Base-by-base conservation (phyloP, 2,888 invertebrate species). In the Polyommatus icarus region DNA sequence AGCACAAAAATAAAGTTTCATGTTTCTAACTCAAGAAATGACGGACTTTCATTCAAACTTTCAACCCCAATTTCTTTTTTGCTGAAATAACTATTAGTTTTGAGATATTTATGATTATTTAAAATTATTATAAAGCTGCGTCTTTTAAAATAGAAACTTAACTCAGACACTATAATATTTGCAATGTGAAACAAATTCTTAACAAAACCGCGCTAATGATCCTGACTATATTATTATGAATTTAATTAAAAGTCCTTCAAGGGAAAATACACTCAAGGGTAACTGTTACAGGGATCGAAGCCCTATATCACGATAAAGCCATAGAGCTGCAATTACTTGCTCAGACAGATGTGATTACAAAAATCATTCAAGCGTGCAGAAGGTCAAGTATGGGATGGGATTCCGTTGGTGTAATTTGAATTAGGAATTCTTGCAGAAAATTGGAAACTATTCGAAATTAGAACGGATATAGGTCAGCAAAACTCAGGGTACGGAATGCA, bases 311-410 rank as follows among this genome's bases (percentile, higher is more conserved):
- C 8, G n/a, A 24, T 46, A 50, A 24, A 50, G 46, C 50, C 20
- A 29, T 75, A 75, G 24, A 75, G 54, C 75, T 24, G 29, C 24
- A 75, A 75, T 75, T 75, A 54, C 75, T n/a, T 46, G 10, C 40
- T 54, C 29, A 75, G 75, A 75, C 54, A 75, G 18, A 50, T 50
- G 54, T 75, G 75, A 75, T 75, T 75, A 75, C 75, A 50, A 54
- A 75, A 75, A 75, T 75, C 75, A 32, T 50, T 54, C 75, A 29
- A 75, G 75, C 29, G 75, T 73, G 50, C 20, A 46, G 20, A 50
- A 73, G 73, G 73, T 75, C 54, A 75, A 50, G 75, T 75, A 46
- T 73, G 5, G 5, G 18, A 15, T 54, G 46, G 24, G 6, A 24
- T 20, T 2, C 29, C 75, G 73, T 73, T 15, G 29, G 5, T 29